Evolutionary conservation across 2,797 vertebrate species (phyloP).

Genomic region (Diplodus sargus): DNA sequence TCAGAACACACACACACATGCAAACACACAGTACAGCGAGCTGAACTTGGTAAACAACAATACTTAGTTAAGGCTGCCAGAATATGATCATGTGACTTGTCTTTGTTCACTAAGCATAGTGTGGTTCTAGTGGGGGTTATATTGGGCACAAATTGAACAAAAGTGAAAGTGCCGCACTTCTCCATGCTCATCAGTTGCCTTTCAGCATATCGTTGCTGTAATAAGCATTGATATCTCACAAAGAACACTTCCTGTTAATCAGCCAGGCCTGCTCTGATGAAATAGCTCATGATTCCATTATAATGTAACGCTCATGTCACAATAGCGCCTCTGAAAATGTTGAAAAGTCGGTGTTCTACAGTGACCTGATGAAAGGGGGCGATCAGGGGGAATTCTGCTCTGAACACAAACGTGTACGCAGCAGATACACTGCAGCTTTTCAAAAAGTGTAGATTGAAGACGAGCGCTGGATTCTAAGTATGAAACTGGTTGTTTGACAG

Average conservation of each 20-base stretch:
- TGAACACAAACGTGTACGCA: not conserved
- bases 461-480: not conserved
- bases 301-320: constrained; percentile 62
- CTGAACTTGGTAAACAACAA: not conserved
- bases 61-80: not conserved
- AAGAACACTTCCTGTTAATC: constrained; percentile 52
- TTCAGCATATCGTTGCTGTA: constrained; percentile 12
- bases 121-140: not conserved
- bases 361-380: constrained; percentile 29
- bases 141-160: constrained; percentile 2
- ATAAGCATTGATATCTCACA: constrained; percentile 7
- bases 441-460: not conserved
- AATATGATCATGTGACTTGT: not conserved
- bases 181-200: not conserved
- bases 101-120: not conserved
- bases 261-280: constrained; percentile 24
- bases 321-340: constrained; percentile 37
- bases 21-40: not conserved
- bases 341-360: constrained; percentile 6
- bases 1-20: not conserved
- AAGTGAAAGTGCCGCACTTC: constrained; percentile 43
- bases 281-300: constrained; percentile 47
- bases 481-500: not conserved
- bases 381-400: constrained; percentile 45
- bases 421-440: constrained; percentile 1